phyloP scores from a whole-genome alignment of 2,888 invertebrate genomes.

The Caradrina kadenii region DNA sequence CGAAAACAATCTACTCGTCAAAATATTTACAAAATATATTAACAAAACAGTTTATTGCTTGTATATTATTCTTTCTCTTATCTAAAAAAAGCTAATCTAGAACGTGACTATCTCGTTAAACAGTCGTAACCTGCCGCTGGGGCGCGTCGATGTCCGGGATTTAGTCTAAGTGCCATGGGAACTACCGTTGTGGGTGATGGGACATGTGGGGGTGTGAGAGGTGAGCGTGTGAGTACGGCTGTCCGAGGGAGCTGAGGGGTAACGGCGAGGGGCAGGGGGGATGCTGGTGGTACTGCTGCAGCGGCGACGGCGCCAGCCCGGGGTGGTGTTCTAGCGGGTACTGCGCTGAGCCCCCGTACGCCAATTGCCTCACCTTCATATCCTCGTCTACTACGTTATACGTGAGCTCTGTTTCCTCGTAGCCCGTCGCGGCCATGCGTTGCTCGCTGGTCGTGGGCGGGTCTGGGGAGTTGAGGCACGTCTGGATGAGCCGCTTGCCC shows the following conservation, averaged over 20 bases:
- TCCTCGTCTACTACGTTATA: slow-evolving; percentile 99
- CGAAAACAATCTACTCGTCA: slow-evolving; percentile 73
- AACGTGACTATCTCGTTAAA: slow-evolving; percentile 85
- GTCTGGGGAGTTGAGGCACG: slow-evolving; percentile 99
- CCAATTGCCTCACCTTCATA: slow-evolving; percentile 99
- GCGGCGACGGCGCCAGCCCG: slow-evolving; percentile 91
- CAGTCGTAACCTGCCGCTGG: slow-evolving; percentile 71
- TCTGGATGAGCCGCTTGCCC: slow-evolving; percentile 99
- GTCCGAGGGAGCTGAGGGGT: slow-evolving; percentile 89
- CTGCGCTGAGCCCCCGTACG: slow-evolving; percentile 94
- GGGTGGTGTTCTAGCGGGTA: slow-evolving; percentile 93
- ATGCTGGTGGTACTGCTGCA: slow-evolving; percentile 94
- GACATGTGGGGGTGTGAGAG: slow-evolving; percentile 93
- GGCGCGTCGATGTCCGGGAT: slow-evolving; percentile 67
- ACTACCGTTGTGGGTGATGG: slow-evolving; percentile 96
- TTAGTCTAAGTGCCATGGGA: slow-evolving; percentile 78
- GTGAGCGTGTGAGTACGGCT: slow-evolving; percentile 89
- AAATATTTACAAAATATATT: slow-evolving; percentile 85
- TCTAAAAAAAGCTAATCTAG: slow-evolving; percentile 80
- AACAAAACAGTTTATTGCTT: slow-evolving; percentile 82
- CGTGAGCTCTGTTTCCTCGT: slow-evolving; percentile 99
- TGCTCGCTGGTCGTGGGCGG: slow-evolving; percentile 96
- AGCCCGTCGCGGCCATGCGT: slow-evolving; percentile 99
- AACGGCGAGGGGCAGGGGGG: slow-evolving; percentile 94
- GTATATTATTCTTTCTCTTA: slow-evolving; percentile 82